Base-by-base conservation (phyloP, 2,888 invertebrate species). In the Mechanitis messenoides region DNA sequence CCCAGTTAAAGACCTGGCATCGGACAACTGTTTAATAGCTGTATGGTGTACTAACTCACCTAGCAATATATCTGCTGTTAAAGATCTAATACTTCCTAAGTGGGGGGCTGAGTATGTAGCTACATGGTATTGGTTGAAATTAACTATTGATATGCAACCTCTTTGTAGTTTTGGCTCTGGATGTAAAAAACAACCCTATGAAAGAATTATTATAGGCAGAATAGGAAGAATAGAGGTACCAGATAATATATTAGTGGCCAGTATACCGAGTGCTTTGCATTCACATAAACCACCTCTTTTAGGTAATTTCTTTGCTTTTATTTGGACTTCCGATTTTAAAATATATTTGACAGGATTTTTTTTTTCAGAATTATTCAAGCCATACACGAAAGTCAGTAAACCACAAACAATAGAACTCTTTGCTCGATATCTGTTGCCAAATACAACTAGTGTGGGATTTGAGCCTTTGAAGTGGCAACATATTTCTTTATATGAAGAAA, bases 41-140 rank as follows among this genome's bases (percentile, higher is more conserved):
- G 92, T 98, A 46, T 98, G 98, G 98, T 96, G 97, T 74, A 98
- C 98, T 12, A 98, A 98, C 84, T 93, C 95, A 28, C 79, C 86
- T 2, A 93, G 91, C 71, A 94, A 96, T 77, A 88, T 95, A 59
- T 79, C 91, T 9, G 92, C 93, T 63, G 90, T 97, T 33, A 91
- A 92, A 71, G 87, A 93, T 4, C 82, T 93, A n/a, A 92, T 97
- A 71, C 93, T 98, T 75, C 93, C 94, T 0, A 81, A 86, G 45
- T 98, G 98, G 98, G 92, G 93, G 11, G 89, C 98, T 0, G 84
- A 91, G 55, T 92, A 93, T 73, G 69, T 93, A 6, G 92, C 94
- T 1, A 94, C 93, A 67, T 95, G 97, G 94, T 95, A 93, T 73
- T 98, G 98, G 98, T 75, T 98, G 20, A 98, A 98, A 92, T 90